phyloP scores from a whole-genome alignment of 2,797 vertebrate genomes.

The Aulostomus chinensis region DNA sequence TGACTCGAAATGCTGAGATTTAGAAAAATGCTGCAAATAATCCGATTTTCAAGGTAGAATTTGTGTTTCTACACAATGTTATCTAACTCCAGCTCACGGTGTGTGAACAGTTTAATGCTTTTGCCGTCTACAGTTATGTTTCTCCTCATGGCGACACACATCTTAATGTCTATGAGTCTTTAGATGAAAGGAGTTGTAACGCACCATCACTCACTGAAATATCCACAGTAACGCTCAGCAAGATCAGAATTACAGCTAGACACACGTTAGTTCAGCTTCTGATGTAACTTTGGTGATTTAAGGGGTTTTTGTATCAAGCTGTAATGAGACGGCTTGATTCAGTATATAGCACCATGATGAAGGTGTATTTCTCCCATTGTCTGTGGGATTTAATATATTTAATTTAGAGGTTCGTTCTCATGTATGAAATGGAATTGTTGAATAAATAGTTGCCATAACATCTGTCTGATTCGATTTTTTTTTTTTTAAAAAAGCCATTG shows the following conservation, averaged over 20 bases:
- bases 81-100: slow-evolving; percentile 35
- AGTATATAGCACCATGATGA: slow-evolving; percentile 44
- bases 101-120: slow-evolving; percentile 39
- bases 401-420: slow-evolving; percentile 73
- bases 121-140: slow-evolving; percentile 36
- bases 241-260: slow-evolving; percentile 49
- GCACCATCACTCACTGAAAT: slow-evolving; percentile 30
- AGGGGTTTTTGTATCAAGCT: slow-evolving; percentile 59
- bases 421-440: slow-evolving; percentile 78
- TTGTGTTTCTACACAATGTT: slow-evolving; percentile 39
- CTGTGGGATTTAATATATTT: slow-evolving; percentile 67
- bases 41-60: slow-evolving; percentile 27
- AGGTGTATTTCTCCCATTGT: slow-evolving; percentile 60
- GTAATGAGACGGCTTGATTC: slow-evolving; percentile 55
- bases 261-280: slow-evolving; percentile 51
- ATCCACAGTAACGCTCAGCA: slow-evolving; percentile 36
- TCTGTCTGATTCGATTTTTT: slow-evolving; percentile 44
- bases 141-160: slow-evolving; percentile 36
- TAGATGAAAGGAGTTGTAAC: slow-evolving; percentile 33
- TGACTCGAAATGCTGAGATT: slow-evolving; percentile 57
- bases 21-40: slow-evolving; percentile 66
- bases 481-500: slow-evolving; percentile 1
- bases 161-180: slow-evolving; percentile 39
- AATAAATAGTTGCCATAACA: slow-evolving; percentile 79
- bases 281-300: slow-evolving; percentile 53